A percentile compares a stretch with the other conserved stretches of the same genome.
Conservation (phyloP, 2,888 invertebrate species). For the Ophion ventricosus region DNA sequence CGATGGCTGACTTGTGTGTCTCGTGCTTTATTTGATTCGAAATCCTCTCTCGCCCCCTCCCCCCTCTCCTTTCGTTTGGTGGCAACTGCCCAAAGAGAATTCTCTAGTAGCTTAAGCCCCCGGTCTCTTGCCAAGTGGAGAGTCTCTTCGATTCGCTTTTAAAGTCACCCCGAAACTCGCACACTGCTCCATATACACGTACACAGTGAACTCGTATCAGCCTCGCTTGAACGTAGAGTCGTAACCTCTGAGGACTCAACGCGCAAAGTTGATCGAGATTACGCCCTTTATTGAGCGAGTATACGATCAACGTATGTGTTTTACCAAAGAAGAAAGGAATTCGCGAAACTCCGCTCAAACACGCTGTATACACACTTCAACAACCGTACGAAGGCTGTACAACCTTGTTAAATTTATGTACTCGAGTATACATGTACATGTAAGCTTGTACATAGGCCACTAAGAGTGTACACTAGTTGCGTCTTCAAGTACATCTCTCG, state of each 20-base stretch:
- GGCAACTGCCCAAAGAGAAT: constrained; percentile 81
- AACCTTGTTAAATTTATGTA: constrained; percentile 18
- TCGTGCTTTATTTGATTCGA: constrained; percentile 60
- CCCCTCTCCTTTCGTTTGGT: constrained; percentile 66
- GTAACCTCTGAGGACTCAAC: not conserved
- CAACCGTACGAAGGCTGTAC: constrained; percentile 33
- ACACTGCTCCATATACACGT: not conserved
- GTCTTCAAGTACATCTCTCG: constrained; percentile 60
- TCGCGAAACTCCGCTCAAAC: constrained; percentile 55
- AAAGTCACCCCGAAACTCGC: constrained; percentile 72
- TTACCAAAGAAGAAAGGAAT: constrained; percentile 71
- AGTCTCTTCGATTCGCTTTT: constrained; percentile 79
- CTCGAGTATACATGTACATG: constrained; percentile 8
- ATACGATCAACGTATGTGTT: constrained; percentile 20
- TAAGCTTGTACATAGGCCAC: constrained; percentile 63
- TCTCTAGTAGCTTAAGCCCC: constrained; percentile 77
- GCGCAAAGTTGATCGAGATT: not conserved
- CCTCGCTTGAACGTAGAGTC: not conserved
- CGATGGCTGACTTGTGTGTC: constrained; percentile 38
- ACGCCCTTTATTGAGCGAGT: constrained; percentile 5
- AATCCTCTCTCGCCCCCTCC: constrained; percentile 37
- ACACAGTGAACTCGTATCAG: not conserved
- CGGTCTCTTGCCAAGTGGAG: constrained; percentile 74
- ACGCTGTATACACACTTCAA: constrained; percentile 34
- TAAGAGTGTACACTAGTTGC: constrained; percentile 76